These are phyloP conservation scores for Harmothoe impar DNA, from an alignment of 2,888 invertebrate species.

Conservation along the genomic window DNA sequence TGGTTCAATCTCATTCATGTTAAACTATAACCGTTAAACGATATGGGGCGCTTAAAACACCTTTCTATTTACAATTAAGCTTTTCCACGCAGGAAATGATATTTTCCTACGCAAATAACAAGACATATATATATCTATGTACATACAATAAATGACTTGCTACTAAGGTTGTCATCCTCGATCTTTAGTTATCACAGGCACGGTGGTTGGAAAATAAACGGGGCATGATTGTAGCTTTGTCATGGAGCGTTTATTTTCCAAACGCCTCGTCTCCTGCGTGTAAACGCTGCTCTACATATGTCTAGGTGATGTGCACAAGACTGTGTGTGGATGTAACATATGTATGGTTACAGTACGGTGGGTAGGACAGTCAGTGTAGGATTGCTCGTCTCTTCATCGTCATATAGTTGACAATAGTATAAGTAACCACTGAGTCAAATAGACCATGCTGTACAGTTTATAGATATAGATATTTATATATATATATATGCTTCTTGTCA, in stretches of 20 bases:
- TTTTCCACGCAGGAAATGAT: background rate
- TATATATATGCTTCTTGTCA: background rate
- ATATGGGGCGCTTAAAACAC: background rate
- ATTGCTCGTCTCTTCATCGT: background rate
- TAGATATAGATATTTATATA: background rate
- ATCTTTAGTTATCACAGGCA: conserved; percentile 37
- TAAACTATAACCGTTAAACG: background rate
- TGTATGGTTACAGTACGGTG: background rate
- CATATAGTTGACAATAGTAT: background rate
- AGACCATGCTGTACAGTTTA: background rate
- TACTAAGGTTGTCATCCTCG: background rate
- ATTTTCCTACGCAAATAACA: background rate
- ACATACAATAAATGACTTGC: background rate
- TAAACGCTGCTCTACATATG: background rate
- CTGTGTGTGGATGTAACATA: background rate
- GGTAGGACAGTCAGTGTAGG: background rate
- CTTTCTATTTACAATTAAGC: background rate
- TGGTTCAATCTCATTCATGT: background rate
- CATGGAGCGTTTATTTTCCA: conserved; percentile 24
- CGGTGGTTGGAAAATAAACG: conserved; percentile 22
- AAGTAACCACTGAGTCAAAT: background rate
- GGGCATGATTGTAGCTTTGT: background rate
- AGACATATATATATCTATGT: conserved; percentile 1
- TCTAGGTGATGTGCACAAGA: background rate
- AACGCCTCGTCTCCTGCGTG: background rate